A percentile compares a stretch with the other conserved stretches of the same genome.
Conservation (phyloP, 2,888 invertebrate species). For the Cryptophagus acutangulus region DNA sequence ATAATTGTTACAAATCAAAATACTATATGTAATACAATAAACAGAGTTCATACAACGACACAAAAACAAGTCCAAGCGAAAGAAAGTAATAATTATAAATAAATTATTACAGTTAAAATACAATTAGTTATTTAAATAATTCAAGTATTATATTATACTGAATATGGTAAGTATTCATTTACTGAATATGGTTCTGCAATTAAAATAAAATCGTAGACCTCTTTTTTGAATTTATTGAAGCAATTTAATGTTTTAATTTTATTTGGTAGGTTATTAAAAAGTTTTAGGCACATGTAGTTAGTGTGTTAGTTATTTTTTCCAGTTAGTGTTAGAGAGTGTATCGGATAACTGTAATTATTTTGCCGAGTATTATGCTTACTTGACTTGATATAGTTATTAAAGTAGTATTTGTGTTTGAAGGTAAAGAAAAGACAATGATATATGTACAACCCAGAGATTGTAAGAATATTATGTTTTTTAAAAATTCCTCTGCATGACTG, state of each 20-base stretch:
- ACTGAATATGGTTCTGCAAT: not conserved
- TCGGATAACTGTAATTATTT: not conserved
- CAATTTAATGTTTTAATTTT: no score
- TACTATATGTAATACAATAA: no score
- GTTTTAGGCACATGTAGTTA: not conserved
- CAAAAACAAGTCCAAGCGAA: no score
- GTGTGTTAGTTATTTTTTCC: no score
- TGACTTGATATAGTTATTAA: not conserved
- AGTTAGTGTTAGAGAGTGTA: not conserved
- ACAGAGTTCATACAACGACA: no score
- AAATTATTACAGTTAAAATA: no score
- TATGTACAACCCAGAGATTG: not conserved
- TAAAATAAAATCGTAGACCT: not conserved
- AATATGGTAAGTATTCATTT: not conserved
- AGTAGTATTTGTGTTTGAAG: not conserved
- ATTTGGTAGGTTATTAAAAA: no score
- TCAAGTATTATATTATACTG: no score
- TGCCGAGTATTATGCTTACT: not conserved
- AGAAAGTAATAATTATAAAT: no score
- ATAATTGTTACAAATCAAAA: no score
- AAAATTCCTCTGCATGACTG: not conserved
- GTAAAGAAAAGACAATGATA: not conserved
- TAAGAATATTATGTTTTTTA: not conserved
- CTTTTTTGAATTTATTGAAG: not conserved
- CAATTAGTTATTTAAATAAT: no score